Base-by-base conservation (phyloP, 35 echinoderm and acorn worm species). In the Lytechinus variegatus region DNA sequence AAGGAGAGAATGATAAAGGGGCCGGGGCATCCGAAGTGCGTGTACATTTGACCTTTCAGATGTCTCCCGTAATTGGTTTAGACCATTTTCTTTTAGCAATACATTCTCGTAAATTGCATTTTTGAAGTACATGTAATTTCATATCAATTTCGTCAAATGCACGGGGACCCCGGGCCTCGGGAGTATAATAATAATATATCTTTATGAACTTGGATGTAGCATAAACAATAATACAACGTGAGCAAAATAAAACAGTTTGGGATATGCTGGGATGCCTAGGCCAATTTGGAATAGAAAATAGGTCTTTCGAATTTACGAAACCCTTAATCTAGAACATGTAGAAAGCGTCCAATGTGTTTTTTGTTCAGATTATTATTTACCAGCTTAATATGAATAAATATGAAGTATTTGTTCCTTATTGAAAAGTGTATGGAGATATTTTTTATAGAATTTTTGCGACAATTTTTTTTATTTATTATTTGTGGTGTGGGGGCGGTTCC, bases 81-180 rank as follows among this genome's bases (percentile, higher is more conserved):
- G 66, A 24, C 66, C 66, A 79, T 79, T 24, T 79, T 79, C 66
- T 79, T 44, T 79, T 79, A 79, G 66, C 66, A 79, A 79, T 79
- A 79, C 66, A 79, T 79, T 79, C 66, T 24, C 66, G 66, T 79
- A 79, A 79, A 79, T 79, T 79, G 66, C 66, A 79, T 79, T 79
- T 79, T 79, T 24, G 66, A 79, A 79, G 66, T 79, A 79, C 66
- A 79, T 79, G 66, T 79, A 79, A 79, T 79, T 79, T 79, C 66
- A 79, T 79, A 79, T 79, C 66, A 79, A 79, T 79, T 79, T 79
- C 66, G 19, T 8, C 66, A 79, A 79, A 79, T 79, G 66, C 66
- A n/a, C 16, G 19, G 66, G 21, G 66, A 21, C 66, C 21, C 12
- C n/a, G 5, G 6, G 21, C 66, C 21, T 7, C n/a, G 19, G 6